Base-by-base conservation (phyloP, 1,140 invertebrate species). In the Bacillus rossius region DNA sequence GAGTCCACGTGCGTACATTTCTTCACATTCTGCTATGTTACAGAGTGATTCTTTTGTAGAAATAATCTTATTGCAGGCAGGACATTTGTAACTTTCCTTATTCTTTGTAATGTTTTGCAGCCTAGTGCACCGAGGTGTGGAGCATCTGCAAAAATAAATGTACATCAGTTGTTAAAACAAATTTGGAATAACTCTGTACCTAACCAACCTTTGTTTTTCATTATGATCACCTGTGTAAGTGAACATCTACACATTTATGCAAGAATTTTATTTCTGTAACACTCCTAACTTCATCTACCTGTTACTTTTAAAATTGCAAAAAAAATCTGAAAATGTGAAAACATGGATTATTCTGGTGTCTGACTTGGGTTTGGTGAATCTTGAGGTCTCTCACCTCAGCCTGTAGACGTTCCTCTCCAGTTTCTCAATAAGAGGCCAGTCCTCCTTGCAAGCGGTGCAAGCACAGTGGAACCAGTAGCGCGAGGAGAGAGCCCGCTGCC, bases 391-490 rank as follows among this genome's bases (percentile, higher is more conserved):
- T 3, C 22, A 55, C 53, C 53, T 55, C 14, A 42, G n/a, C 5
- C 53, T 13, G 22, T 43, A 23, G 7, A 2, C 29, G 48, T 16
- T 23, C n/a, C 20, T 55, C 8, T 29, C 37, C 68, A 88, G 76
- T 56, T 83, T 77, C 41, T 84, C 80, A 57, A 89, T 79, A 19
- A 75, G 68, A 0, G 89, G 88, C 89, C 90, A 93, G 69, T 92
- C 80, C 57, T 89, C 80, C 42, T 71, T 70, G 65, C 92, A 94
- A 1, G 90, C 82, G 49, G 73, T 65, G 68, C 92, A 94, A 34
- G 77, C 71, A 65, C 92, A 94, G 17, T 79, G 72, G 67, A 94
- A 94, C 81, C 86, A 91, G 70, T 93, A 94, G 47, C 91, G 81
- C 10, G 82, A 84, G 2, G 74, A 71, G 1, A 95, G 74, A 8